Evolutionary conservation across 2,797 vertebrate genomes (phyloP), one percentile per base, ranked within the genome.

Genomic region (Gymnothorax javanicus): DNA sequence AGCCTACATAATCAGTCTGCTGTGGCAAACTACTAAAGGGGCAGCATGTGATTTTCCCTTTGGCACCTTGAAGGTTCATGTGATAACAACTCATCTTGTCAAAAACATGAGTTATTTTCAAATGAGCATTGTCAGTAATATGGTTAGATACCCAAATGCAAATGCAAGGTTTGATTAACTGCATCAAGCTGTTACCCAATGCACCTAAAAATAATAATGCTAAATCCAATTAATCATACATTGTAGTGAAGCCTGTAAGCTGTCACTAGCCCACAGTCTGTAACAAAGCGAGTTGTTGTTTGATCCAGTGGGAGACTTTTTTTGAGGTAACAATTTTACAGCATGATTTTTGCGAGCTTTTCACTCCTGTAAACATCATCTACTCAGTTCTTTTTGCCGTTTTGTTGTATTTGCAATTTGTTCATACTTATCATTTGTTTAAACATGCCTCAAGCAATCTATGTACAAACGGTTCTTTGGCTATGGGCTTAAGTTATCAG

Each of bases 41-140:
- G 50, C 77, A 81, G 54, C 77, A 50, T 23, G 56, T 81, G 77
- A 81, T 81, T n/a, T 81, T 81, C 73, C 73, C 73, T 54, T 56
- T 17, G 52, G 77, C 50, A 54, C 77, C 52, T 20, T 56, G 52
- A 23, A 81, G 77, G 33, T 52, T 17, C 73, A 50, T 43, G 27
- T 27, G 33, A 69, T 69, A 50, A 75, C 71, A 75, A 77, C 27
- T 52, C 15, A 8, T 13, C 2, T 73, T 11, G 33, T 27, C 69
- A 50, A 77, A 50, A 50, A 43, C 33, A 77, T 77, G 7, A 43
- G 33, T 17, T 43, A n/a, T 67, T 67, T n/a, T 67, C 64, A 67
- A 67, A 67, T 67, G 25, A 25, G 64, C 7, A 69, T 69, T 69
- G 64, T 8, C n/a, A 23, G 25, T 64, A 64, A 20, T 64, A 23